Evolutionary conservation across 1,140 invertebrate genomes (phyloP).

Genomic region (Araneus ventricosus): DNA sequence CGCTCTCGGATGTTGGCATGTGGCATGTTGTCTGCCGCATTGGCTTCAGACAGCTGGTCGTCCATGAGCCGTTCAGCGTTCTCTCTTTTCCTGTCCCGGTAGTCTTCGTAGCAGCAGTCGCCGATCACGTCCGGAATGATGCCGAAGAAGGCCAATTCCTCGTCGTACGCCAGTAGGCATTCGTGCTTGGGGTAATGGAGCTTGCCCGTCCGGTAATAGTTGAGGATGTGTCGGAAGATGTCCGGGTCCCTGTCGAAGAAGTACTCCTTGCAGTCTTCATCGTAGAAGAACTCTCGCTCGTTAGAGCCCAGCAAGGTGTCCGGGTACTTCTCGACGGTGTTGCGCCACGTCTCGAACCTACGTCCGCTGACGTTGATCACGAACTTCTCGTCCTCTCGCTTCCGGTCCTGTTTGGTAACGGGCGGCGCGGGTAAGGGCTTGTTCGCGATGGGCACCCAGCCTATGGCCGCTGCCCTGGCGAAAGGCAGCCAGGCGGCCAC

Average conservation of each 20-base stretch:
- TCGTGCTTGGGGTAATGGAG: constrained; percentile 99
- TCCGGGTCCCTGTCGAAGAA: constrained; percentile 99
- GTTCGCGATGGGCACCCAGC: constrained; percentile 88
- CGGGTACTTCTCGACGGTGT: constrained; percentile 99
- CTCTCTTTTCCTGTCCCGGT: constrained; percentile 98
- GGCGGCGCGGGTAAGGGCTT: constrained; percentile 93
- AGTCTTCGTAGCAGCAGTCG: constrained; percentile 99
- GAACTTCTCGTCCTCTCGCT: constrained; percentile 93
- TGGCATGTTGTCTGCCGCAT: constrained; percentile 86
- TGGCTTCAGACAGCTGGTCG: constrained; percentile 96
- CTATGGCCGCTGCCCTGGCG: constrained; percentile 99
- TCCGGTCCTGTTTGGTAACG: constrained; percentile 88
- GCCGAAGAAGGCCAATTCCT: constrained; percentile 99
- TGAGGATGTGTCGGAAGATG: constrained; percentile 98
- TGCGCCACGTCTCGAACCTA: constrained; percentile 98
- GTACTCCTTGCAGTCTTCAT: constrained; percentile 98
- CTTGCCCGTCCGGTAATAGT: constrained; percentile 99
- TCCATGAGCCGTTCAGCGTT: constrained; percentile 99
- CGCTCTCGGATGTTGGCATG: constrained; percentile 93
- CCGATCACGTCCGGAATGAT: constrained; percentile 99
- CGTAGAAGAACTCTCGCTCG: constrained; percentile 99
- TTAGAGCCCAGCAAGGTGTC: constrained; percentile 98
- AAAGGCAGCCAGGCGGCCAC: constrained; percentile 99
- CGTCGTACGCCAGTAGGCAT: constrained; percentile 98
- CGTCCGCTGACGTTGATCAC: constrained; percentile 90